These are phyloP conservation scores for Patella pellucida DNA, from an alignment of 2,888 invertebrate species.

Conservation along the genomic window DNA sequence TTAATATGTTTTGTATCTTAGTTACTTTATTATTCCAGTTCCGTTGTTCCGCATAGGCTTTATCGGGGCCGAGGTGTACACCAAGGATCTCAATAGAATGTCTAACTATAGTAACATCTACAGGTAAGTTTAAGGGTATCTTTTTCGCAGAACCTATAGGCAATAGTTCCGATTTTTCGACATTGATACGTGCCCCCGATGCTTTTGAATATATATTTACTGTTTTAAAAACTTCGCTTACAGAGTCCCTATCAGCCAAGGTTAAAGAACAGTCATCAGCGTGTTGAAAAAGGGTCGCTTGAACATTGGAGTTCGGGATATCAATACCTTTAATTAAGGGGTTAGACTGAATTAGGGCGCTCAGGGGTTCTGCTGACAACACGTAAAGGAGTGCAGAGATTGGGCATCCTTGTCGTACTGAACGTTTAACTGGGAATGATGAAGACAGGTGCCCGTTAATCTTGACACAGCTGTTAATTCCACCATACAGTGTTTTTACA, in stretches of 20 bases:
- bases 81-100: neutral
- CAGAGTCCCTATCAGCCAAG: neutral
- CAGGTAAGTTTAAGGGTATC: neutral
- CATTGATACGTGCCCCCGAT: neutral
- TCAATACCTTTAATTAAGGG: neutral
- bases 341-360: neutral
- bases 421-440: neutral
- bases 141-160: neutral
- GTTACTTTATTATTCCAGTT: neutral
- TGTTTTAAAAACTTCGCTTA: neutral
- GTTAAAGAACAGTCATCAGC: neutral
- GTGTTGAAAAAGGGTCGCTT: neutral
- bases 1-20: neutral
- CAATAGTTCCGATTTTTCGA: neutral
- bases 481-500: slow-evolving; percentile 39
- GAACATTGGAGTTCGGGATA: neutral
- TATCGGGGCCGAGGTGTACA: neutral
- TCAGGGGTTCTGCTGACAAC: neutral
- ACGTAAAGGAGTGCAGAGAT: neutral
- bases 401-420: neutral
- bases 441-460: slow-evolving; percentile 37
- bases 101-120: neutral
- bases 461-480: slow-evolving; percentile 34
- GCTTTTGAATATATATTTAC: neutral
- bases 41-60: neutral